phyloP scores from a whole-genome alignment of 1,140 invertebrate species.

The Lordiphosa mommai region DNA sequence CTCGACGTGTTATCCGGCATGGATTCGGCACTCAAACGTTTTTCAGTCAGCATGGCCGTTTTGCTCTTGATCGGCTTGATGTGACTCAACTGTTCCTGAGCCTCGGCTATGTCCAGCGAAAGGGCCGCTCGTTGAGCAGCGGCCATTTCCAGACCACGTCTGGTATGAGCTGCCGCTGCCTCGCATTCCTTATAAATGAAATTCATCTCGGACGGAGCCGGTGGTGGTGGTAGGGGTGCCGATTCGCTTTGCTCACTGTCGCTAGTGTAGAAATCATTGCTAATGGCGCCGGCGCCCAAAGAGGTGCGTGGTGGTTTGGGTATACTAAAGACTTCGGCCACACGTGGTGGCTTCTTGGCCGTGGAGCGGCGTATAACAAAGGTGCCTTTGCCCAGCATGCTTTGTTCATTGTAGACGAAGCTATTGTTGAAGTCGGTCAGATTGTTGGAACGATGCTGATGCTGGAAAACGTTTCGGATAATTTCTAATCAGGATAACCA shows the following conservation, averaged over 20 bases:
- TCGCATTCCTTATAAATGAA: slow-evolving; percentile 64
- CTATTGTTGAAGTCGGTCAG: slow-evolving; percentile 47
- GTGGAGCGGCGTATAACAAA: slow-evolving; percentile 67
- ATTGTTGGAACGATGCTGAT: slow-evolving; percentile 15
- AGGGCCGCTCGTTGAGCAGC: slow-evolving; percentile 50
- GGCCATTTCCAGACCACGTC: slow-evolving; percentile 57
- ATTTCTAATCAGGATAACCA: no score
- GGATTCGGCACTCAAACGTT: slow-evolving; percentile 61
- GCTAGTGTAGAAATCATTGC: slow-evolving; percentile 66
- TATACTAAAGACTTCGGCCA: slow-evolving; percentile 52
- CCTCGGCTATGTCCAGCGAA: slow-evolving; percentile 61
- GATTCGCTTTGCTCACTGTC: slow-evolving; percentile 13
- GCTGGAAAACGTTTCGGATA: not conserved
- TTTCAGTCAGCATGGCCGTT: slow-evolving; percentile 62
- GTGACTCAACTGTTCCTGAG: slow-evolving; percentile 36
- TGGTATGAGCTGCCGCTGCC: slow-evolving; percentile 33
- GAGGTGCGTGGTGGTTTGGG: slow-evolving; percentile 55
- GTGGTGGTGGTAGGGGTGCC: slow-evolving; percentile 21
- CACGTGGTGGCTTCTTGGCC: slow-evolving; percentile 61
- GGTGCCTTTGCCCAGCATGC: slow-evolving; percentile 73
- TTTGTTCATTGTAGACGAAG: slow-evolving; percentile 53
- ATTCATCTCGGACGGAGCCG: slow-evolving; percentile 36
- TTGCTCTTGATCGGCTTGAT: slow-evolving; percentile 50
- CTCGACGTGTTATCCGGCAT: slow-evolving; percentile 69
- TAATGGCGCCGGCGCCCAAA: slow-evolving; percentile 43